A percentile compares a stretch with the other conserved stretches of the same genome.
These are phyloP conservation scores for Elephantulus edwardii DNA, from an alignment of 2,113 vertebrate species.

Conservation along the genomic window DNA sequence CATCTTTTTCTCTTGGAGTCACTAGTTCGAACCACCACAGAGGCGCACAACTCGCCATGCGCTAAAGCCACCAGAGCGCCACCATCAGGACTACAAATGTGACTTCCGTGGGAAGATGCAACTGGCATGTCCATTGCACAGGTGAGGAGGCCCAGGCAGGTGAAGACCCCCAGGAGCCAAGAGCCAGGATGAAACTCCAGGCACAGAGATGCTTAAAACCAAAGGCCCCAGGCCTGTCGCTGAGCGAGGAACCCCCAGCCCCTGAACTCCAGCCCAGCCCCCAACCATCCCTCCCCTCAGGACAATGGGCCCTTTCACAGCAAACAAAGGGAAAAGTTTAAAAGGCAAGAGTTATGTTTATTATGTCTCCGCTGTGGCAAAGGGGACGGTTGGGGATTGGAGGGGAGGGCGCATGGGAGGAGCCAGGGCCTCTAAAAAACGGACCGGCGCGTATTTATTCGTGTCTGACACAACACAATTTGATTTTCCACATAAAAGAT, in stretches of 20 bases:
- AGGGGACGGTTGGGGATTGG: neutral
- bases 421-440: neutral
- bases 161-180: neutral
- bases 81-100: no score
- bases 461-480: conserved; percentile 70
- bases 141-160: neutral
- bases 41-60: no score
- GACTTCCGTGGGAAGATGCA: no score
- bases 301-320: conserved; percentile 64
- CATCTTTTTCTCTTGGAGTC: no score
- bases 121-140: no score
- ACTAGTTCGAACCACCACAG: no score
- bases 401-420: neutral
- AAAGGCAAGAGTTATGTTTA: conserved; percentile 74
- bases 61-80: no score
- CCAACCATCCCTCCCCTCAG: conserved; percentile 7
- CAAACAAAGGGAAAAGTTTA: conserved; percentile 56
- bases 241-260: neutral
- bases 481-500: conserved; percentile 78
- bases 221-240: neutral
- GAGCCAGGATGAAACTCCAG: neutral
- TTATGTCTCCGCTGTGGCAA: conserved; percentile 61
- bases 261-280: neutral
- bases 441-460: conserved; percentile 30
- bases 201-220: accelerated